Evolutionary conservation across 2,888 invertebrate species (phyloP).

Genomic region (Melieria omissa): DNA sequence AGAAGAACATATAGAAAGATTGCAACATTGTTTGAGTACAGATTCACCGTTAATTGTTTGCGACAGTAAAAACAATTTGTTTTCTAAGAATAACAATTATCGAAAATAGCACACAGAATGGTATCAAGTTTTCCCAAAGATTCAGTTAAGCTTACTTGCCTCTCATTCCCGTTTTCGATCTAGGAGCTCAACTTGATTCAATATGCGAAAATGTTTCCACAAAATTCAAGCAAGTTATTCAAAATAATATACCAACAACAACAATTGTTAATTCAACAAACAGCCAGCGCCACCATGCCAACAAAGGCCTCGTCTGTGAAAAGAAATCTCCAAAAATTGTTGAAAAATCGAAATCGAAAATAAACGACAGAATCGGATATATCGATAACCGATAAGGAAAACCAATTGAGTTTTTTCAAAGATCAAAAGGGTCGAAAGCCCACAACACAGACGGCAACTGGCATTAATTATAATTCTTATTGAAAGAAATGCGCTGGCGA

Average conservation of each 20-base stretch:
- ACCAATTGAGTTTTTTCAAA: too few species aligned
- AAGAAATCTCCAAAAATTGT: too few species aligned
- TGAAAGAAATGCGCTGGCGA: too few species aligned
- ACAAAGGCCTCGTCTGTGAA: too few species aligned
- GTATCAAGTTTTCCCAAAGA: constrained; percentile 67
- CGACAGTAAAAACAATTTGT: constrained; percentile 5
- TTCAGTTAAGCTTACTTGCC: constrained; percentile 67
- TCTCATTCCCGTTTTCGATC: constrained; percentile 67
- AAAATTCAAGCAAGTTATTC: constrained; percentile 44
- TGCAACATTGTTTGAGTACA: constrained; percentile 33
- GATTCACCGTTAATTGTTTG: constrained; percentile 5
- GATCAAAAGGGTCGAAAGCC: too few species aligned
- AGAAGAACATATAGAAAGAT: constrained; percentile 31
- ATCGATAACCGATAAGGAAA: too few species aligned
- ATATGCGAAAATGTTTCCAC: constrained; percentile 66
- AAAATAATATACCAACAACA: constrained; percentile 22
- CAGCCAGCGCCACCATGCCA: neutral
- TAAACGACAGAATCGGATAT: too few species aligned
- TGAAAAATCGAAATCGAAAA: too few species aligned
- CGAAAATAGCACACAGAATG: constrained; percentile 50
- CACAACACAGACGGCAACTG: too few species aligned
- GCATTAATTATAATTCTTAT: too few species aligned
- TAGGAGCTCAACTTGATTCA: constrained; percentile 67
- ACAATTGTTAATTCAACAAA: constrained; percentile 8
- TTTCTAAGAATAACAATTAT: constrained; percentile 34